Evolutionary conservation across 1,140 invertebrate genomes (phyloP).

Genomic region (Samia ricini): DNA sequence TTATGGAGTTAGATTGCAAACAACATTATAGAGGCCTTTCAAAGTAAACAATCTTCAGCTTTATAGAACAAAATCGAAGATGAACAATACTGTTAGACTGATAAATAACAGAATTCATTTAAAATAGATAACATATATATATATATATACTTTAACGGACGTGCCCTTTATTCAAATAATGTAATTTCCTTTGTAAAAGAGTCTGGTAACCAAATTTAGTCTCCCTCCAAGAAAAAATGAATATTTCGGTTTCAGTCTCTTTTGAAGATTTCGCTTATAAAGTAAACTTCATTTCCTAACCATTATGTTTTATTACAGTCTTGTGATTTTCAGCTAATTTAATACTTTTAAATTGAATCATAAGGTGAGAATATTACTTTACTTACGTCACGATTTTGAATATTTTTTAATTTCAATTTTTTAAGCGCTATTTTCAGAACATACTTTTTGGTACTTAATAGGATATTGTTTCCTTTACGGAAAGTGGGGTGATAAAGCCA

Average conservation of each 20-base stretch:
- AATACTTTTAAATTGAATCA: constrained; percentile 17
- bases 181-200: neutral
- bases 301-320: constrained; percentile 9
- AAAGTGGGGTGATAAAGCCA: no score
- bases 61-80: neutral
- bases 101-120: neutral
- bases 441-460: no score
- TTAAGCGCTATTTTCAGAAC: no score
- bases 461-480: no score
- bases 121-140: neutral
- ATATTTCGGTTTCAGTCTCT: neutral
- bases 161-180: constrained; percentile 7
- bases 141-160: neutral
- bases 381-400: no score
- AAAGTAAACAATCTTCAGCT: neutral
- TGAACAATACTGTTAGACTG: neutral
- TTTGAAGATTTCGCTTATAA: constrained; percentile 8
- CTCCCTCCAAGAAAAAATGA: neutral
- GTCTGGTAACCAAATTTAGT: constrained; percentile 4
- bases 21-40: neutral
- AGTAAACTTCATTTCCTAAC: constrained; percentile 5
- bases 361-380: no score
- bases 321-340: neutral
- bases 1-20: neutral
- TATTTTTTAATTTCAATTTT: no score